These are phyloP conservation scores for Ceryle rudis DNA, from an alignment of 2,797 vertebrate genomes.

Conservation along the genomic window DNA sequence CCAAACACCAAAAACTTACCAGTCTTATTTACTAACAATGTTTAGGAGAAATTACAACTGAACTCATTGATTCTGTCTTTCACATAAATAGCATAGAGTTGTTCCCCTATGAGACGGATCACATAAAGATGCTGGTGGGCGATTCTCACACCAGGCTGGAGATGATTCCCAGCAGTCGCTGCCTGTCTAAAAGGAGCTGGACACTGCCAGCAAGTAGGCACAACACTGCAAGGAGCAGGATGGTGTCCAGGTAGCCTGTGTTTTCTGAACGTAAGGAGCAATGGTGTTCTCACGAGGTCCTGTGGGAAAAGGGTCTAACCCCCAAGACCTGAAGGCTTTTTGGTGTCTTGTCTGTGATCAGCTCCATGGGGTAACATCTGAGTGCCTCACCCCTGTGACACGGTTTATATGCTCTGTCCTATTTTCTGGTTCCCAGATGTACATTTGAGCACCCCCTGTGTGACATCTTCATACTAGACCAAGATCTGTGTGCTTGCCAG, in stretches of 20 bases:
- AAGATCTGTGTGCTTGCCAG: background rate
- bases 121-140: background rate
- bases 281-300: background rate
- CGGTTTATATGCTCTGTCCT: background rate
- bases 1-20: background rate
- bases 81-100: background rate
- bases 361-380: background rate
- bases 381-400: background rate
- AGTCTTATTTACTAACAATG: background rate
- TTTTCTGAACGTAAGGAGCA: background rate
- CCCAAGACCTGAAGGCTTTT: background rate
- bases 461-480: background rate
- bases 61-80: background rate
- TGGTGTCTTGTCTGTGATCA: background rate
- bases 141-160: background rate
- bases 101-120: background rate
- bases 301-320: fast-evolving
- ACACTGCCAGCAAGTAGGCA: background rate
- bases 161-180: background rate
- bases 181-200: background rate
- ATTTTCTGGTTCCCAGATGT: background rate
- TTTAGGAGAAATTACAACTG: background rate
- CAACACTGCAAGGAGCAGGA: background rate
- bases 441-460: background rate
- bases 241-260: fast-evolving